Evolutionary conservation across 1,140 invertebrate species (phyloP), one percentile per base, ranked within the genome.

Genomic region (Platorchestia sp.): DNA sequence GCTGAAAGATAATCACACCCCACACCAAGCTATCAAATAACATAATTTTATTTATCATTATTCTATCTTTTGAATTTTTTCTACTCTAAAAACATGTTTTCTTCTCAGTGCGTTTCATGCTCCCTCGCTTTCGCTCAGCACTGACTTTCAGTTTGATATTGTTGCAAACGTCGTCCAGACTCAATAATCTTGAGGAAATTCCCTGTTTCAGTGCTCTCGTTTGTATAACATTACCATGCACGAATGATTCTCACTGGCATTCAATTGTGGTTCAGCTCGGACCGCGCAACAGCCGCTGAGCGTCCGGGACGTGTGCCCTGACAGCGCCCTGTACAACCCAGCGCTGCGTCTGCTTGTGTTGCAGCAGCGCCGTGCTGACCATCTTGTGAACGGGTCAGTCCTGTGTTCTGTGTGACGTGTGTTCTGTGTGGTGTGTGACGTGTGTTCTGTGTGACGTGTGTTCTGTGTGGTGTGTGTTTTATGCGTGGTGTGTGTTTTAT

Each of bases 291-390:
- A 14, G 19, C 41, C 5, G 5, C 87, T 90, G 5, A 27, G 41
- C 41, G 14, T 42, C 19, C 22, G 42, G 41, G 27, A 42, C 10
- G 41, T 90, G 87, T 90, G 87, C 91, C 19, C 43, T 40, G 7
- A n/a, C 91, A 93, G 91, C 40, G 7, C 43, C 36, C 91, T 93
- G 3, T 93, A 93, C 91, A 44, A 93, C 91, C 45, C 91, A 7
- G 36, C 43, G 7, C 44, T 93, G 3, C 43, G 91, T 16, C 43
- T 44, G 36, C 40, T 5, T 7, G 5, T 93, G 43, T 44, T 93
- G 10, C 3, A 40, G 1, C 45, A 45, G 10, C 91, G 91, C 7
- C 45, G 45, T 40, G 40, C 44, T 10, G 91, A 93, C 44, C 91
- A 93, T 36, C 44, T 47, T 1, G 47, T 93, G 0, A 93, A 93